Evolutionary conservation across 2,113 vertebrate genomes (phyloP).

Genomic region (Monopterus albus): DNA sequence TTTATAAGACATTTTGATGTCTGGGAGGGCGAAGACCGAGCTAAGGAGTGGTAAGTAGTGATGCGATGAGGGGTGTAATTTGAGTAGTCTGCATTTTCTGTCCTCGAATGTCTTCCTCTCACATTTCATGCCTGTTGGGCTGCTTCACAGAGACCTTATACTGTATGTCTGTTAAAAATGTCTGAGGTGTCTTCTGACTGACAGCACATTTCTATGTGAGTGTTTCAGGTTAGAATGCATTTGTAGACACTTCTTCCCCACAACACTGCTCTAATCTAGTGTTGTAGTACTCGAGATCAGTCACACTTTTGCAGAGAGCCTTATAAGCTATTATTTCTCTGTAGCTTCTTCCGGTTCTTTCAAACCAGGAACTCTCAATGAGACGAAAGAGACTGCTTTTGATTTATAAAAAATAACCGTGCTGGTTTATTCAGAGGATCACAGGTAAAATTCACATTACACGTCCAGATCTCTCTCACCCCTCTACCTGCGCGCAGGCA

Average conservation of each 20-base stretch:
- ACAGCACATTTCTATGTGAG: not conserved
- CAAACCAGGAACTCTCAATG: no score
- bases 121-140: slow-evolving; percentile 76
- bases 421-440: no score
- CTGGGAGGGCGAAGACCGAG: slow-evolving; percentile 47
- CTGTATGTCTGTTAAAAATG: slow-evolving; percentile 68
- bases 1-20: slow-evolving; percentile 71
- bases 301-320: no score
- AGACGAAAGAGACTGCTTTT: no score
- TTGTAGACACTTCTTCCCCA: not conserved
- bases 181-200: slow-evolving; percentile 31
- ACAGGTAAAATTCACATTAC: no score
- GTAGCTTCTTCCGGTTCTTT: no score
- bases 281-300: no score
- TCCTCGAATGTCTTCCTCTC: slow-evolving; percentile 68
- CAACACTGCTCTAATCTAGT: not conserved
- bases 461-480: no score
- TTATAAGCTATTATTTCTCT: no score
- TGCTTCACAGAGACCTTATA: slow-evolving; percentile 65
- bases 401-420: no score
- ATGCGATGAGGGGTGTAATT: slow-evolving; percentile 70
- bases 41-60: slow-evolving; percentile 45
- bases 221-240: not conserved
- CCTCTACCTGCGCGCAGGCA: no score
- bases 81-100: slow-evolving; percentile 66